Base-by-base conservation (phyloP, 1,140 invertebrate species). In the Plutomurus gul region DNA sequence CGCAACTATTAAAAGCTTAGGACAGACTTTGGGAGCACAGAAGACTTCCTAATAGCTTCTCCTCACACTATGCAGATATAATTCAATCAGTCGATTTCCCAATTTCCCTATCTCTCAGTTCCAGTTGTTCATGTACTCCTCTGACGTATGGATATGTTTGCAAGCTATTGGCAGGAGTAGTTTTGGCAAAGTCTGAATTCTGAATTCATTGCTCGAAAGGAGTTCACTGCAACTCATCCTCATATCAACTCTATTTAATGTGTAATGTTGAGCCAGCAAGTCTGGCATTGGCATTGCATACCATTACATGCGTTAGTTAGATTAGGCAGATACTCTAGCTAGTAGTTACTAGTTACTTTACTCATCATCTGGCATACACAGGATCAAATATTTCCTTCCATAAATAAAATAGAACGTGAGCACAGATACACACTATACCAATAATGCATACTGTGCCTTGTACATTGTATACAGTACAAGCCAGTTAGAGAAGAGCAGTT, bases 261-360 rank as follows among this genome's bases (percentile, higher is more conserved):
- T 43, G 25, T 36, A 33, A n/a, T 33, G 56, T 65, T 65, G 56
- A 65, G 56, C 56, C 56, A 27, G 11, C 18, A n/a, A 65, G 56
- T 65, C 56, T 65, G 56, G 56, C 56, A 65, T 65, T 65, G 56
- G 56, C 56, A 65, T 65, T 65, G 56, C 56, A 65, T 65, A 22
- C n/a, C n/a, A n/a, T n/a, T n/a, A n/a, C n/a, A n/a, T n/a, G n/a
- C n/a, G n/a, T n/a, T n/a, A n/a, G n/a, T n/a, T n/a, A n/a, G n/a
- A n/a, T n/a, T n/a, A n/a, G n/a, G n/a, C n/a, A n/a, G n/a, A n/a
- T n/a, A n/a, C n/a, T n/a, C n/a, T n/a, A n/a, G n/a, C n/a, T n/a
- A n/a, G n/a, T n/a, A n/a, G n/a, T n/a, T n/a, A n/a, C n/a, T n/a
- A n/a, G n/a, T n/a, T n/a, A n/a, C n/a, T n/a, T n/a, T n/a, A n/a